Conservation (phyloP, 2,888 invertebrate species). For the Zonitis immaculata region DNA sequence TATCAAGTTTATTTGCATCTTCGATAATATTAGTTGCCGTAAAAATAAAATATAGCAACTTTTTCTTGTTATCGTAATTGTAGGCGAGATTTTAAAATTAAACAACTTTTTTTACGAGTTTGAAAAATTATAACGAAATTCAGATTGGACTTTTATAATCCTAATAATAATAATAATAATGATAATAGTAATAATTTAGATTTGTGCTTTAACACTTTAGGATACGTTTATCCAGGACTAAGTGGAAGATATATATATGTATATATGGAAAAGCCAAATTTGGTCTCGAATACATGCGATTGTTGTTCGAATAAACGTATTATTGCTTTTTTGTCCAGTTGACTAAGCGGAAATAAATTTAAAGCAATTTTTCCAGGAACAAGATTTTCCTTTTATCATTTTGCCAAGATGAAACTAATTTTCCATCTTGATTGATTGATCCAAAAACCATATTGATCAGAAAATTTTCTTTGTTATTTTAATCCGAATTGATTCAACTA, state of each 20-base stretch:
- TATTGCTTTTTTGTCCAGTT: neutral
- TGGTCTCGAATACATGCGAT: neutral
- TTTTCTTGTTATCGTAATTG: neutral
- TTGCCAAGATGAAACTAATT: neutral
- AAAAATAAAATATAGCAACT: neutral
- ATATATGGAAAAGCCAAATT: neutral
- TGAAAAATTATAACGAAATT: neutral
- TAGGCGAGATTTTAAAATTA: neutral
- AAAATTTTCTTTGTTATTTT: neutral
- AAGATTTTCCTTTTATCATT: neutral
- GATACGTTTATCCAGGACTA: too few species aligned
- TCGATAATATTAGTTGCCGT: neutral
- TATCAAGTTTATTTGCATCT: neutral
- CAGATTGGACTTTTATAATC: neutral
- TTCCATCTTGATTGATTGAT: neutral
- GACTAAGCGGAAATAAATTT: neutral
- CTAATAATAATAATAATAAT: too few species aligned
- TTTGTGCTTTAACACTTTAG: neutral
- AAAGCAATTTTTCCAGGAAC: neutral
- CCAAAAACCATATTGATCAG: too few species aligned
- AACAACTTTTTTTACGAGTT: neutral
- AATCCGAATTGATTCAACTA: neutral
- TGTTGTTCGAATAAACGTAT: neutral
- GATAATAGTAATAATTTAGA: too few species aligned
- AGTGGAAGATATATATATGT: too few species aligned